phyloP scores from a whole-genome alignment of 2,113 vertebrate genomes.

The Neolamprologus falcicula region DNA sequence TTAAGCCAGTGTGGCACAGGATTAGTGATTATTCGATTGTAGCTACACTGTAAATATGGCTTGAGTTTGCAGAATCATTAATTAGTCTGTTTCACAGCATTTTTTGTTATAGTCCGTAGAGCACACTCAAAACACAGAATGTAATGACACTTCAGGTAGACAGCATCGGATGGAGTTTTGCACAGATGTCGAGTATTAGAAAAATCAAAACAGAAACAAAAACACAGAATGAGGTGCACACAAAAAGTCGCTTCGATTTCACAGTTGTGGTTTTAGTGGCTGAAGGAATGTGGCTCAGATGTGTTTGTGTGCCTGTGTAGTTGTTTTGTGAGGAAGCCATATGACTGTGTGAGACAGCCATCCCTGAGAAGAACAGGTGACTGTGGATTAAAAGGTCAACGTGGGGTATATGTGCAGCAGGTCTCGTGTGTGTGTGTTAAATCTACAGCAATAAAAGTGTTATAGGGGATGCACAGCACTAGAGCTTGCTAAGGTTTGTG shows the following conservation, averaged over 20 bases:
- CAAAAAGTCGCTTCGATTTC: background rate
- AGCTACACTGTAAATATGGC: conserved; percentile 50
- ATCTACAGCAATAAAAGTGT: background rate
- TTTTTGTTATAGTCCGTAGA: background rate
- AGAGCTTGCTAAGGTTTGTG: conserved; percentile 15
- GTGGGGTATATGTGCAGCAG: background rate
- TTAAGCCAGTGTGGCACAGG: background rate
- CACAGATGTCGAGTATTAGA: background rate
- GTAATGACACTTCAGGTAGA: conserved; percentile 36
- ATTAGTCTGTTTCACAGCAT: conserved; percentile 34
- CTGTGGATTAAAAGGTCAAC: background rate
- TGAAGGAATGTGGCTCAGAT: conserved; percentile 26
- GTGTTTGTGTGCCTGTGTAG: background rate
- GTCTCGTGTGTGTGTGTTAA: background rate
- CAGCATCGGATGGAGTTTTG: conserved; percentile 2
- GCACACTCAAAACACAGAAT: background rate
- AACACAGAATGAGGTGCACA: conserved; percentile 6
- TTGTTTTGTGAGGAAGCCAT: background rate
- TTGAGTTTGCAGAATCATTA: conserved; percentile 29
- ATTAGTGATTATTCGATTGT: conserved; percentile 11
- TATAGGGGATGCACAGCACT: background rate
- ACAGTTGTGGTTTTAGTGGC: conserved; percentile 1
- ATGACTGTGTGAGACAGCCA: conserved; percentile 5
- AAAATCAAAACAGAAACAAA: background rate
- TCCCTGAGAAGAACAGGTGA: conserved; percentile 46